Conservation (phyloP, 1,140 invertebrate species). For the Micrasema longulum region DNA sequence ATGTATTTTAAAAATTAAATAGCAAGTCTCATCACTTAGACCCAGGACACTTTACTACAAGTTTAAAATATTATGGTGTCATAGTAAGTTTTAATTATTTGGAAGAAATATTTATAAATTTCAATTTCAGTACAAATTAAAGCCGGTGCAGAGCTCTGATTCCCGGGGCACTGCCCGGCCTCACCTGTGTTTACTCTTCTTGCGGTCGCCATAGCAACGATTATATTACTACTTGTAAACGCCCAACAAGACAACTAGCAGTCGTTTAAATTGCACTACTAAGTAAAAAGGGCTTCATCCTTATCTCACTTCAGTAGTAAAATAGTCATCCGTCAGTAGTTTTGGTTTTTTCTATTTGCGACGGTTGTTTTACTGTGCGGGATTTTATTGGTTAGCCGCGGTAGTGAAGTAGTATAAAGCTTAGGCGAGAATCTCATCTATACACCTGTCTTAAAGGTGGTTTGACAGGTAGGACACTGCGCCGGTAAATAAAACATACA, state of each 20-base stretch:
- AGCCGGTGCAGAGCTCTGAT: slow-evolving; percentile 9
- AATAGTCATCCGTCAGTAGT: neutral
- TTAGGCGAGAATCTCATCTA: slow-evolving; percentile 39
- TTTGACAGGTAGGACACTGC: slow-evolving; percentile 30
- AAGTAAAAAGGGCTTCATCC: neutral
- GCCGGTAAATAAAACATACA: no score
- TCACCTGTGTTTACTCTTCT: slow-evolving; percentile 41
- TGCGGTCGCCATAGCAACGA: slow-evolving; percentile 32
- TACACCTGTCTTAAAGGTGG: slow-evolving; percentile 34
- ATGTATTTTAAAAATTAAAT: neutral
- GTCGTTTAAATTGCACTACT: neutral
- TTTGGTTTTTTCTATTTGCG: neutral
- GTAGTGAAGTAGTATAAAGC: slow-evolving; percentile 31
- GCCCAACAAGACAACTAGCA: neutral
- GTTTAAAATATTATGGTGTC: no score
- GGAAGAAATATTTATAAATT: neutral
- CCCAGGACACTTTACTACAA: neutral
- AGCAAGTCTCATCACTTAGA: no score
- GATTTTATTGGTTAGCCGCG: slow-evolving; percentile 19
- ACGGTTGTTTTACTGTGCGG: neutral
- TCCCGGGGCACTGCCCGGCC: slow-evolving; percentile 30
- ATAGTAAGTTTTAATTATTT: neutral
- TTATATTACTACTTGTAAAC: slow-evolving; percentile 31
- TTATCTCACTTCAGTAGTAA: no score
- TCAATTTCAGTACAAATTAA: no score